A percentile compares a stretch with the other conserved stretches of the same genome.
Evolutionary conservation across 2,888 invertebrate species (phyloP).

Genomic region (Noctua janthina): DNA sequence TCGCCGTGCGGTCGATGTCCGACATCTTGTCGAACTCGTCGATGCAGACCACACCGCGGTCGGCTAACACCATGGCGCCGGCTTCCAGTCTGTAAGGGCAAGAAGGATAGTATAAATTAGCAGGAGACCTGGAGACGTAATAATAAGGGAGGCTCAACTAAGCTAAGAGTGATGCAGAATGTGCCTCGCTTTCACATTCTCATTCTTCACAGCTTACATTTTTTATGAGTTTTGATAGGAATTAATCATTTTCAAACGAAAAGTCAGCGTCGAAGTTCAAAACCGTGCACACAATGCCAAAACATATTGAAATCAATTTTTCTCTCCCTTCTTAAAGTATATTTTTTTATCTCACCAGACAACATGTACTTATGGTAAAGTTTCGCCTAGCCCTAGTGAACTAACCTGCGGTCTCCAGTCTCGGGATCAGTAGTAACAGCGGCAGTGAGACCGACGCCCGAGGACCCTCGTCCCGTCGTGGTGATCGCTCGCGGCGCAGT

Average conservation of each 20-base stretch:
- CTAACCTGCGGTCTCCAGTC: conserved; percentile 94
- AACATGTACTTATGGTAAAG: not conserved
- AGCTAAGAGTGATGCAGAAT: not conserved
- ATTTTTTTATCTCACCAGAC: not conserved
- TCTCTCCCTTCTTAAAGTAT: no score
- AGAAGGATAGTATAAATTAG: not conserved
- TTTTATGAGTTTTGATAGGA: not conserved
- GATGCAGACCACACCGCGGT: conserved; percentile 98
- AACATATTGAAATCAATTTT: not conserved
- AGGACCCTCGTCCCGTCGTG: conserved; percentile 99
- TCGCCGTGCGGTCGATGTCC: conserved; percentile 99
- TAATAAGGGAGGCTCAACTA: not conserved
- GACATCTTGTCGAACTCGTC: conserved; percentile 99
- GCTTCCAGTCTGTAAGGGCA: conserved; percentile 94
- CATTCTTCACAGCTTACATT: not conserved
- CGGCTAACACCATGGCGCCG: conserved; percentile 99
- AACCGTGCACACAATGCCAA: not conserved
- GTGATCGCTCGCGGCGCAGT: conserved; percentile 99
- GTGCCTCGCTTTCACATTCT: not conserved
- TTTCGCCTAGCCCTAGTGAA: not conserved
- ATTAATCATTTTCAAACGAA: not conserved
- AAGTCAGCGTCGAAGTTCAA: not conserved
- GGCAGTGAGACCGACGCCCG: conserved; percentile 99
- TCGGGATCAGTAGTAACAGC: conserved; percentile 99
- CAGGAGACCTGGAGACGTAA: not conserved